Conservation (phyloP, 2,888 invertebrate species). For the Bugula neritina region DNA sequence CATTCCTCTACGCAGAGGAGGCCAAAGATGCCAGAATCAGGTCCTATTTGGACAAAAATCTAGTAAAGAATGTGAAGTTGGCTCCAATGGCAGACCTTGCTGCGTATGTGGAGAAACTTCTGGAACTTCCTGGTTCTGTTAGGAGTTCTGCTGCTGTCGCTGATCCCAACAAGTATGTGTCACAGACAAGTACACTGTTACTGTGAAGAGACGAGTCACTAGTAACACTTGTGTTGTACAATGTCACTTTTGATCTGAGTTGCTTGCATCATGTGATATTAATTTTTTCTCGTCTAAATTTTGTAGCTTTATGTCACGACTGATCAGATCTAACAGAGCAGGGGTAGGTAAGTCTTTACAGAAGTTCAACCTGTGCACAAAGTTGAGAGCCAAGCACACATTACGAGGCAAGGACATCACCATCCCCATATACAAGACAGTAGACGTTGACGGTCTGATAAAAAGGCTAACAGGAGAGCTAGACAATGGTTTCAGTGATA, state of each 20-base stretch:
- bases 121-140: neutral
- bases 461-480: neutral
- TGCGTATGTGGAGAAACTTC: neutral
- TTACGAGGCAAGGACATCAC: neutral
- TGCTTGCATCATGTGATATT: no score
- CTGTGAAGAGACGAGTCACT: no score
- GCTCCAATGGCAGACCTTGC: neutral
- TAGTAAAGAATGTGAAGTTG: neutral
- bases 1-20: constrained; percentile 22
- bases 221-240: no score
- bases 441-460: neutral
- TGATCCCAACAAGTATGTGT: constrained; percentile 18
- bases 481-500: neutral
- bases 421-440: constrained; percentile 1
- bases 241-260: no score
- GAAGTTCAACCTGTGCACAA: neutral
- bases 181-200: no score
- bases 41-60: constrained; percentile 7
- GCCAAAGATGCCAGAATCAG: constrained; percentile 4
- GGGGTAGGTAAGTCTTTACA: constrained; percentile 21
- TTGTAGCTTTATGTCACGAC: neutral
- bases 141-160: neutral
- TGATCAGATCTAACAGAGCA: constrained; percentile 6
- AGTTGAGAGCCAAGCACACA: neutral
- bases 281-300: no score